Base-by-base conservation (phyloP, 2,888 invertebrate genomes). In the Cyclophora punctaria region DNA sequence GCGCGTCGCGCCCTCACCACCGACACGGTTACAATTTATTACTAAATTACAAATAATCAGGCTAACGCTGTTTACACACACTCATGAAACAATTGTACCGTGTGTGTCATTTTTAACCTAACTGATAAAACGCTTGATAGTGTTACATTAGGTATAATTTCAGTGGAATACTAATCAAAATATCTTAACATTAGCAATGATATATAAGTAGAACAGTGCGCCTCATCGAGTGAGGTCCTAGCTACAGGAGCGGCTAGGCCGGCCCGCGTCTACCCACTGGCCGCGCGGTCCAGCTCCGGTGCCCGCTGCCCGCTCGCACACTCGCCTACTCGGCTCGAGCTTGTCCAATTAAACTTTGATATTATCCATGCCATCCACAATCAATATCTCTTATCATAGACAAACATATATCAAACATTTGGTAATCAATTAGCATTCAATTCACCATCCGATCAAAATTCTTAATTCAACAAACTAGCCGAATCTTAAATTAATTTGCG, bases 121-220 rank as follows among this genome's bases (percentile, higher is more conserved):
- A 66, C 58, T 55, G 52, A 74, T 63, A 60, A 65, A 60, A 70
- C 68, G 69, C 64, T 66, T 55, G 57, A 61, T 58, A 58, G 61
- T 71, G 61, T 57, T 64, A 66, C 57, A 57, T 56, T 66, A 20
- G 20, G 20, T 20, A 59, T 63, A 63, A 56, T 62, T 62, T 65
- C 56, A 66, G 66, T 67, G 67, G 55, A 58, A 43, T 63, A 67
- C 64, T 71, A 75, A 69, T 70, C 71, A 66, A 69, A 63, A 63
- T 63, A 50, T 64, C 70, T 69, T 72, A 72, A 69, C 67, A 64
- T 67, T 63, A 69, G 67, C 54, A 69, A 68, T 71, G 71, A 71
- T 71, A 73, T 68, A 69, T 62, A 41, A 56, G 62, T 51, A 63
- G 64, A 60, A 57, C 35, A 57, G 63, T 64, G 68, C 59, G 60